Conservation (phyloP, 2,888 invertebrate genomes). For the Choristoneura rosaceana region DNA sequence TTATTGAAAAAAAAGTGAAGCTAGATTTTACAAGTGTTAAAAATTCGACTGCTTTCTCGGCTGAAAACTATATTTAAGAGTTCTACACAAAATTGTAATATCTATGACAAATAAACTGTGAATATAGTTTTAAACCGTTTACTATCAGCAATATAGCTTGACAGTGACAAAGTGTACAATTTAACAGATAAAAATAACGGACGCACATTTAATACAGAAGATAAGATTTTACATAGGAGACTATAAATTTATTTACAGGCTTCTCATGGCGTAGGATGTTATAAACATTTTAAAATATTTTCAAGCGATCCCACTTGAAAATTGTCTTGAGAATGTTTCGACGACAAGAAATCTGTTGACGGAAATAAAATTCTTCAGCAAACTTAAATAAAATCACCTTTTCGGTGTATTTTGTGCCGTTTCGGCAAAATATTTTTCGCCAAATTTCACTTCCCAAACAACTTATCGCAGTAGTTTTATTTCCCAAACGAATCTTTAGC, state of each 20-base stretch:
- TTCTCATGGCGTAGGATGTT: conserved; percentile 11
- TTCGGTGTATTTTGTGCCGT: too few relatives aligned
- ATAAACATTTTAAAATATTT: conserved; percentile 20
- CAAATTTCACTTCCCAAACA: too few relatives aligned
- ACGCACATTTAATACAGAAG: neutral
- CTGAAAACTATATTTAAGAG: too few relatives aligned
- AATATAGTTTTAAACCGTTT: neutral
- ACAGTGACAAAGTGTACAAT: neutral
- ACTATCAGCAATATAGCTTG: neutral
- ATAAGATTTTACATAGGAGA: conserved; percentile 20
- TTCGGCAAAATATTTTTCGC: too few relatives aligned
- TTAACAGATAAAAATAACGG: neutral
- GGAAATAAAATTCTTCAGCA: too few relatives aligned
- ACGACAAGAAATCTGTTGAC: neutral
- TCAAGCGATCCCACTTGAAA: neutral
- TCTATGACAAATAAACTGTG: neutral
- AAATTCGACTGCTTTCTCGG: too few relatives aligned
- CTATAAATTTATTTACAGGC: conserved; percentile 19
- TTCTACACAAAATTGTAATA: too few relatives aligned
- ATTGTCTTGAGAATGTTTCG: neutral
- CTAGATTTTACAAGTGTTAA: too few relatives aligned
- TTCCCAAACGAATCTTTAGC: too few relatives aligned
- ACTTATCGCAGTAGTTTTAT: too few relatives aligned
- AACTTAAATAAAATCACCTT: too few relatives aligned
- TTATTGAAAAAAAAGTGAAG: too few relatives aligned